A percentile compares a stretch with the other conserved stretches of the same genome.
Evolutionary conservation across 2,797 vertebrate species (phyloP).

Genomic region (Gymnopithys bicolor): DNA sequence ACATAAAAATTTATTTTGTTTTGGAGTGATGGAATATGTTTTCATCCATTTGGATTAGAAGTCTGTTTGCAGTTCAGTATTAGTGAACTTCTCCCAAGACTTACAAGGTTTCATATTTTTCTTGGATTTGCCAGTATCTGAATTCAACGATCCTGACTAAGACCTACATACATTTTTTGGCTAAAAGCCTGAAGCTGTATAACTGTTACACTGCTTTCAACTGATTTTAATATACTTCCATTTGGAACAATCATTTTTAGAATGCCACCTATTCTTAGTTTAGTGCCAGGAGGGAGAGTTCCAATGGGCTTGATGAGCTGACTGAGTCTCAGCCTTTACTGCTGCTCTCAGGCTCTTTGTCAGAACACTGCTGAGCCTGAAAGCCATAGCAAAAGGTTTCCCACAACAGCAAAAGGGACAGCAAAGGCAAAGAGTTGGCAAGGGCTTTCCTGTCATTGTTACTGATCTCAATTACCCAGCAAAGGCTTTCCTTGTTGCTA

Average conservation of each 20-base stretch:
- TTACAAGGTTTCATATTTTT: slow-evolving; percentile 6
- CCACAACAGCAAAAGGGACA: not conserved
- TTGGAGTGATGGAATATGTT: not conserved
- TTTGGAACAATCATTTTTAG: not conserved
- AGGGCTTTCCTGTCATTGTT: slow-evolving; percentile 5
- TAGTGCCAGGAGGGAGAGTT: not conserved
- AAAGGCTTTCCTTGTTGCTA: not conserved
- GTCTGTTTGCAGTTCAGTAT: slow-evolving; percentile 13
- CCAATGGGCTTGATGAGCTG: not conserved
- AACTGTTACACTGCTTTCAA: not conserved
- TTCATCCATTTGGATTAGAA: slow-evolving; percentile 13
- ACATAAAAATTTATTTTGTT: not conserved
- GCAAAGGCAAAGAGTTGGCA: not conserved
- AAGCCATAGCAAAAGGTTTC: not conserved
- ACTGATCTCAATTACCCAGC: not conserved
- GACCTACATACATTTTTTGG: not conserved
- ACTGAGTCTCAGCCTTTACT: not conserved
- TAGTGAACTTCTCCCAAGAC: not conserved
- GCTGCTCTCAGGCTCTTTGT: not conserved
- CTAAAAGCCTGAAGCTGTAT: not conserved
- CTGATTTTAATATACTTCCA: not conserved
- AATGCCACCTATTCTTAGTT: not conserved
- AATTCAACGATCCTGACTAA: not conserved
- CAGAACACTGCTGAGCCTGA: not conserved
- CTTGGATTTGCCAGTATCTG: slow-evolving; percentile 16